Evolutionary conservation across 1,140 invertebrate species (phyloP).

Genomic region (Lasioglossum albipes): DNA sequence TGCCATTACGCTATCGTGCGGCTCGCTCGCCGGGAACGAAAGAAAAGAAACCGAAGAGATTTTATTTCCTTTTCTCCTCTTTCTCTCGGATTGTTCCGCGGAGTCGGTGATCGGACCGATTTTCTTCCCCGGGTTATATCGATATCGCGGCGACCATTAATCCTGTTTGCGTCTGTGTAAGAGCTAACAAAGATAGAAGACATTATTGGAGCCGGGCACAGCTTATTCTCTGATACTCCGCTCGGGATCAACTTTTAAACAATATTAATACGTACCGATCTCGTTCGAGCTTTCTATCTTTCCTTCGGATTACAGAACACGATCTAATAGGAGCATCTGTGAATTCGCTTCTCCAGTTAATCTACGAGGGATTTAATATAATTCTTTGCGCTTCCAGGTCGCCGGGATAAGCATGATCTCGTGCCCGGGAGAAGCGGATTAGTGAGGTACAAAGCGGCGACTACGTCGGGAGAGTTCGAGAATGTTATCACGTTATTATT

Average conservation of each 20-base stretch:
- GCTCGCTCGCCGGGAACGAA: not conserved
- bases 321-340: not conserved
- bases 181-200: not conserved
- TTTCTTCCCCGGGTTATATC: slow-evolving; percentile 11
- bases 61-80: not conserved
- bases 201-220: not conserved
- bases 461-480: too few species aligned
- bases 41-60: slow-evolving; percentile 1
- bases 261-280: not conserved
- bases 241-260: not conserved
- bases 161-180: not conserved
- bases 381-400: too few species aligned
- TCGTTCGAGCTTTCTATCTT: not conserved
- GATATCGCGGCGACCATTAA: not conserved
- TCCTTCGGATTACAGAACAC: not conserved
- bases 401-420: too few species aligned
- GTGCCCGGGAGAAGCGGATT: too few species aligned
- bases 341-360: too few species aligned
- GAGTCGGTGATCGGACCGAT: not conserved
- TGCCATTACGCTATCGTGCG: slow-evolving; percentile 72
- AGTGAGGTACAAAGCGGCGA: too few species aligned
- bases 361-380: too few species aligned
- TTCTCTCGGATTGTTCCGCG: not conserved
- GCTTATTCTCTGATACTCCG: not conserved
- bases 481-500: too few species aligned